Percentiles rank a stretch among this genome's conserved stretches.
These are phyloP conservation scores for Amphiprion clarkii DNA, from an alignment of 2,797 vertebrate genomes.

Conservation along the genomic window DNA sequence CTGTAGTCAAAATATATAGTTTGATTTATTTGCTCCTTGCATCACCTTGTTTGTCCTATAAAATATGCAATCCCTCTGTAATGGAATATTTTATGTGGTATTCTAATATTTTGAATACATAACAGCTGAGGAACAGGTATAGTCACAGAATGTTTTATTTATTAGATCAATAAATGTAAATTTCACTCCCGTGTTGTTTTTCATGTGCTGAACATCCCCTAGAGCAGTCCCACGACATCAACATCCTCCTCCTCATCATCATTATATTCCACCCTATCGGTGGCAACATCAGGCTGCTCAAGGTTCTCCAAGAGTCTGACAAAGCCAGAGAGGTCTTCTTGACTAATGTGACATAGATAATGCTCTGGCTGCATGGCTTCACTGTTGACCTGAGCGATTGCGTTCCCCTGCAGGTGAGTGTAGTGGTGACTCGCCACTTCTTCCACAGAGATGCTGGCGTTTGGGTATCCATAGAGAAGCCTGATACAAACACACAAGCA, in stretches of 20 bases:
- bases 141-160: slow-evolving; percentile 6
- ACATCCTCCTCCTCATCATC: slow-evolving; percentile 11
- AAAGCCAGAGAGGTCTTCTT: slow-evolving; percentile 26
- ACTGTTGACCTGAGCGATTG: slow-evolving; percentile 72
- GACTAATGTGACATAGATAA: slow-evolving; percentile 25
- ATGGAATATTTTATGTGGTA: too few species aligned
- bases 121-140: too few species aligned
- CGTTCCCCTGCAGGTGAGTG: slow-evolving; percentile 73
- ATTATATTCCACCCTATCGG: slow-evolving; percentile 13
- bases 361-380: slow-evolving; percentile 72
- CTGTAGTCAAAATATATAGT: too few species aligned
- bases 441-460: slow-evolving; percentile 74
- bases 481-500: slow-evolving; percentile 70
- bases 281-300: slow-evolving; percentile 76
- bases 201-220: background rate
- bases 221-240: slow-evolving; percentile 29
- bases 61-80: too few species aligned
- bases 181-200: background rate
- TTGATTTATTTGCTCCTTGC: background rate
- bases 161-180: slow-evolving; percentile 1
- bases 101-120: too few species aligned
- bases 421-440: slow-evolving; percentile 75
- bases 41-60: too few species aligned
- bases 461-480: slow-evolving; percentile 75
- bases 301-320: slow-evolving; percentile 16